These are phyloP conservation scores for Brachionichthys hirsutus DNA, from an alignment of 2,113 vertebrate genomes.

Conservation along the genomic window DNA sequence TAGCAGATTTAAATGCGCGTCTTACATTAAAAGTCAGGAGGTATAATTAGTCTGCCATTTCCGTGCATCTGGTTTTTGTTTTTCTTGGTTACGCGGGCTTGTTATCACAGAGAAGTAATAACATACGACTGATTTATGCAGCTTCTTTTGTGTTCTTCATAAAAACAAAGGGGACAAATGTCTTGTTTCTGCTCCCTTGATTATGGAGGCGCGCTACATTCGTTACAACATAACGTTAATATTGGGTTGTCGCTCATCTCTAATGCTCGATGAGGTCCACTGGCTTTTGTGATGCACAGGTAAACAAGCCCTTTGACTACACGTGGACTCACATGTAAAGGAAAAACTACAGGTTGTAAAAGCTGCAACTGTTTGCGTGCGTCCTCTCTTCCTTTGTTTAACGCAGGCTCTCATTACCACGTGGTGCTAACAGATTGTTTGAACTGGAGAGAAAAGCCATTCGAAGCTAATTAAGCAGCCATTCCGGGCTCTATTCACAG, in stretches of 20 bases:
- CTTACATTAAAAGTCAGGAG: constrained; percentile 13
- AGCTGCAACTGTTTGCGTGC: constrained; percentile 88
- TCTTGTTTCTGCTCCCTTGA: background rate
- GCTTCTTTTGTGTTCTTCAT: constrained; percentile 5
- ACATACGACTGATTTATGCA: constrained; percentile 6
- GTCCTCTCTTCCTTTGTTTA: constrained; percentile 83
- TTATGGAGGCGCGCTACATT: background rate
- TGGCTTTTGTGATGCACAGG: constrained; percentile 28
- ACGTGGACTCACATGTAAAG: constrained; percentile 54
- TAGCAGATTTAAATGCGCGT: constrained; percentile 19
- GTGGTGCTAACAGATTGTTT: constrained; percentile 97
- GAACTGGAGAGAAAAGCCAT: constrained; percentile 95
- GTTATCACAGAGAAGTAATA: background rate
- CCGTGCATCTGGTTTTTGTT: constrained; percentile 13
- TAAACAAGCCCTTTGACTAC: constrained; percentile 38
- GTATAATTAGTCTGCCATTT: constrained; percentile 30
- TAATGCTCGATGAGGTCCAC: constrained; percentile 27
- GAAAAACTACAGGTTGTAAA: constrained; percentile 82
- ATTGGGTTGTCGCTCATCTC: background rate
- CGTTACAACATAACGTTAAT: background rate
- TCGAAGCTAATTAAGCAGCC: constrained; percentile 96
- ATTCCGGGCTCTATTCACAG: constrained; percentile 90
- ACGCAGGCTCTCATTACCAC: constrained; percentile 90
- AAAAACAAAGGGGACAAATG: background rate
- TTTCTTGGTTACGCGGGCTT: constrained; percentile 24